Percentiles rank a stretch among this genome's conserved stretches.
phyloP scores from a whole-genome alignment of 2,113 vertebrate species.

The Gavia stellata region DNA sequence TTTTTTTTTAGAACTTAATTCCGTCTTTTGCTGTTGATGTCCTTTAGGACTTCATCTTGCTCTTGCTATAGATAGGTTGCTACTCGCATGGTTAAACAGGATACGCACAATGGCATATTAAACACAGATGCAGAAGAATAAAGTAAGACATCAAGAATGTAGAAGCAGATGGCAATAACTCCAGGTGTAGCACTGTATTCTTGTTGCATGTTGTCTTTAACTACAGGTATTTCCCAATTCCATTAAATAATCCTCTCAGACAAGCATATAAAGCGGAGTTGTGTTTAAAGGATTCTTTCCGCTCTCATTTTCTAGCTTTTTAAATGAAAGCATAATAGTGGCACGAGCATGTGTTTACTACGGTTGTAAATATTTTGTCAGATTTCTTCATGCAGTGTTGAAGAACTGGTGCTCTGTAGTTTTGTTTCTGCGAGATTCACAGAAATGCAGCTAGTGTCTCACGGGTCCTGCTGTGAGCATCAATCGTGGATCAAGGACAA shows the following conservation, averaged over 20 bases:
- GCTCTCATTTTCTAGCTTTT: neutral
- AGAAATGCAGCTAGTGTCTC: neutral
- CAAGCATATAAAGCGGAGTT: neutral
- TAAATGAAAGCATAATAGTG: neutral
- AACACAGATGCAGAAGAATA: neutral
- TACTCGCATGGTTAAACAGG: accelerated
- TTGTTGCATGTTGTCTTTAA: neutral
- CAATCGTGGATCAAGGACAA: neutral
- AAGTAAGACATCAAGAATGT: neutral
- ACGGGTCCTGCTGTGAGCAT: neutral
- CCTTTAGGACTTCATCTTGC: neutral
- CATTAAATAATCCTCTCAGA: neutral
- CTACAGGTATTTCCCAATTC: neutral
- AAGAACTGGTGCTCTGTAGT: constrained; percentile 1
- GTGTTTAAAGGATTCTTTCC: neutral
- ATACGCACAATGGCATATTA: accelerated
- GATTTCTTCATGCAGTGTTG: constrained; percentile 49
- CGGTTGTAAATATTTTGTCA: constrained; percentile 27
- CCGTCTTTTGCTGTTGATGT: neutral
- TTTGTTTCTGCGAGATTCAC: neutral
- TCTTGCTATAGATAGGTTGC: neutral
- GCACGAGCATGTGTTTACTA: neutral
- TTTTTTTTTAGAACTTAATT: neutral
- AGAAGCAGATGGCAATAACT: neutral
- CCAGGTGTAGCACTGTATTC: neutral